Conservation (phyloP, 2,113 vertebrate genomes). For the Pachycephala philippinensis region DNA sequence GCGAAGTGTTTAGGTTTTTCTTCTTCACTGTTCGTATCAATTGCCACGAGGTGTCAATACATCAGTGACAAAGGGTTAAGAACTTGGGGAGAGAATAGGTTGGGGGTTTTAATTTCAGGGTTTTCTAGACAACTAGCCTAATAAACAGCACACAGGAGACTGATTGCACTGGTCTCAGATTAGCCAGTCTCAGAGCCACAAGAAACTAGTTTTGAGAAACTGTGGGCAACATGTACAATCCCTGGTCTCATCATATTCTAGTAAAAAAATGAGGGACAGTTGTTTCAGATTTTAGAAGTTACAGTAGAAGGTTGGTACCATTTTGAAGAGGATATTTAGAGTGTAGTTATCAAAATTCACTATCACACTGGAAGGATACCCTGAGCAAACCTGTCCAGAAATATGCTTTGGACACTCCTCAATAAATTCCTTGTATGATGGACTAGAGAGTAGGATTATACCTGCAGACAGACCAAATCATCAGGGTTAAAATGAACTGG, state of each 20-base stretch:
- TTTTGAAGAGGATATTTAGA: background rate
- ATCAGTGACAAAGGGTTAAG: background rate
- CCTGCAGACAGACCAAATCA: background rate
- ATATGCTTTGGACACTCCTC: background rate
- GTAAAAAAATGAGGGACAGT: background rate
- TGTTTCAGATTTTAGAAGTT: background rate
- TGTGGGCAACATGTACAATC: background rate
- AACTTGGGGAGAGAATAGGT: background rate
- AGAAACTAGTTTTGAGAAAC: background rate
- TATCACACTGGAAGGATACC: background rate
- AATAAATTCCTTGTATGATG: background rate
- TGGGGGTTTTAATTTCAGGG: background rate
- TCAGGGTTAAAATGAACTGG: background rate
- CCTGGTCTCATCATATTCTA: background rate
- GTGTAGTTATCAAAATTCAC: background rate
- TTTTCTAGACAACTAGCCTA: background rate
- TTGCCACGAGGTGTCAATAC: background rate
- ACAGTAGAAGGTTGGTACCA: background rate
- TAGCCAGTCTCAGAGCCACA: background rate
- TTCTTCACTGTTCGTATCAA: background rate
- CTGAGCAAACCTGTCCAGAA: background rate
- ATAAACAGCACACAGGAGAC: background rate
- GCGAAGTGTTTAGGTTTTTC: background rate
- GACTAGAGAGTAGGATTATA: background rate
- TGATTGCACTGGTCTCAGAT: background rate